phyloP scores from a whole-genome alignment of 1,140 invertebrate species.

The Physella acuta region DNA sequence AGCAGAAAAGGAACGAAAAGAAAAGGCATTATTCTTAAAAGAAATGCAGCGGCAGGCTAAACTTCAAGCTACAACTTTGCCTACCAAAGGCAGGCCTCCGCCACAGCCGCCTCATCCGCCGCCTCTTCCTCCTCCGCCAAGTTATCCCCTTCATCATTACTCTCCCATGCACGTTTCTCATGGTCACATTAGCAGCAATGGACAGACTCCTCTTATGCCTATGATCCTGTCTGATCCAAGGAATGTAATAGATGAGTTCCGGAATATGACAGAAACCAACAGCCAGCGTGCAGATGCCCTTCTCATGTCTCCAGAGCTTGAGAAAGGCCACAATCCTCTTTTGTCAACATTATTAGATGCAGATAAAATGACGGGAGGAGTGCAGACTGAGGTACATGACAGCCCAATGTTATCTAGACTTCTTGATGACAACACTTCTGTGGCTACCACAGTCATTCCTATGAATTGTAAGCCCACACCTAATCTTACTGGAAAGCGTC shows the following conservation, averaged over 20 bases:
- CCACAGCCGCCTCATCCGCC: conserved; percentile 29
- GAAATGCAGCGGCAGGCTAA: conserved; percentile 26
- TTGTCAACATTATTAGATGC: conserved; percentile 16
- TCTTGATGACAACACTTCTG: conserved; percentile 56
- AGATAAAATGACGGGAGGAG: conserved; percentile 8
- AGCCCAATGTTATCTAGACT: conserved; percentile 60
- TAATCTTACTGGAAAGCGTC: conserved; percentile 39
- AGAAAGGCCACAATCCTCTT: conserved; percentile 17
- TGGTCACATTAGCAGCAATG: neutral
- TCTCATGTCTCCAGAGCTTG: conserved; percentile 10
- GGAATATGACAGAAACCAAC: conserved; percentile 23
- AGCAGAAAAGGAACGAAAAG: conserved; percentile 11
- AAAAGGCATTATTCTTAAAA: conserved; percentile 16
- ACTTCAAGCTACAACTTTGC: conserved; percentile 22
- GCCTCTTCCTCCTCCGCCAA: conserved; percentile 23
- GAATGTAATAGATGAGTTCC: conserved; percentile 5
- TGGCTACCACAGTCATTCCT: conserved; percentile 37
- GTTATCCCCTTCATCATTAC: conserved; percentile 23
- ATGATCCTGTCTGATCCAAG: conserved; percentile 3
- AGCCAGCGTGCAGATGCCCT: conserved; percentile 23
- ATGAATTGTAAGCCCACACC: conserved; percentile 31
- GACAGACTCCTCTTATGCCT: conserved; percentile 2
- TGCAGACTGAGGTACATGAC: conserved; percentile 38
- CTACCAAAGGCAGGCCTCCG: conserved; percentile 28
- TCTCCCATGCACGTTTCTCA: conserved; percentile 15